Evolutionary conservation across 2,113 vertebrate species (phyloP).

Genomic region (Crotalus helleri): DNA sequence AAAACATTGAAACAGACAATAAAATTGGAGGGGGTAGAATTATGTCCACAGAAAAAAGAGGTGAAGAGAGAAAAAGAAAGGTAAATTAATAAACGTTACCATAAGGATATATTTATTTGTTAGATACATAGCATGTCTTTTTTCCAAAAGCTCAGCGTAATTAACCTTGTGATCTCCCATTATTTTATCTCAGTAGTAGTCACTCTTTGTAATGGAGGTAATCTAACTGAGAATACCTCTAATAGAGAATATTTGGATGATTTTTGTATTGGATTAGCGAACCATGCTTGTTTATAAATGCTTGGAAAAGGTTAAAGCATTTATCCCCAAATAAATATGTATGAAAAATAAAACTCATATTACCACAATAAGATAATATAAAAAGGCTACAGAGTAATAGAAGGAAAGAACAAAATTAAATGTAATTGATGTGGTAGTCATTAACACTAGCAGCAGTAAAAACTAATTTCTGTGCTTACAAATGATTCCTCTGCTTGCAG

Average conservation of each 20-base stretch:
- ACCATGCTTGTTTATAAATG: background rate
- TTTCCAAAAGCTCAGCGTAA: no score
- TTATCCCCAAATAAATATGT: background rate
- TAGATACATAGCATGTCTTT: background rate
- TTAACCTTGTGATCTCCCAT: background rate
- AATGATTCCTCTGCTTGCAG: conserved; percentile 20
- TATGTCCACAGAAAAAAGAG: background rate
- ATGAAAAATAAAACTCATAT: background rate
- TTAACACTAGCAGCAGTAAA: conserved; percentile 20
- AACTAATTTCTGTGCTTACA: conserved; percentile 15
- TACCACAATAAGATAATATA: background rate
- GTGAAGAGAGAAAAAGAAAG: background rate
- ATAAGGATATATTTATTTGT: background rate
- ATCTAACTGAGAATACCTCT: background rate
- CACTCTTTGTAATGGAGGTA: background rate
- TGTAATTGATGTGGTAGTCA: conserved; percentile 7
- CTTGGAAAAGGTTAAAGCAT: background rate
- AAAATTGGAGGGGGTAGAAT: background rate
- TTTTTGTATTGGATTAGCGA: background rate
- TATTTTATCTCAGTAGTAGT: background rate
- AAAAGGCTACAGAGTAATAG: background rate
- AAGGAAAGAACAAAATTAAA: conserved; percentile 2
- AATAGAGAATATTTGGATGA: background rate
- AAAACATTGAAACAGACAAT: conserved; percentile 9
- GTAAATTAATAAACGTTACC: background rate